Conservation (phyloP, 2,888 invertebrate genomes). For the Aspidiotus rigidus region DNA sequence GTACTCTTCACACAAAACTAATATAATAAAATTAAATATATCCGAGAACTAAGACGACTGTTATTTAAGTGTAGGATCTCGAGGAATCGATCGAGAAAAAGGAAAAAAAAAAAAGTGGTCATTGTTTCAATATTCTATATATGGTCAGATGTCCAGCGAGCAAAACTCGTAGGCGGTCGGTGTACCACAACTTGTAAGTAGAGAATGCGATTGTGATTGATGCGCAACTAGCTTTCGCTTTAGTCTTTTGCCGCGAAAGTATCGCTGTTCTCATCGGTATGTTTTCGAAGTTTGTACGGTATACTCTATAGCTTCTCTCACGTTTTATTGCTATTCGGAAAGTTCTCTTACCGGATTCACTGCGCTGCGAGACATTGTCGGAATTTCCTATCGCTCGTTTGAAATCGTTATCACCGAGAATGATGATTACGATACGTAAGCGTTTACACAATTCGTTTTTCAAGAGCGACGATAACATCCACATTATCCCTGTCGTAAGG, state of each 20-base stretch:
- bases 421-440: neutral
- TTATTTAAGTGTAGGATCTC: conserved; percentile 31
- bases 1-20: conserved; percentile 29
- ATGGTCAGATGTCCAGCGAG: conserved; percentile 30
- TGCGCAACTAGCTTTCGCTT: conserved; percentile 31
- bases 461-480: too few species aligned
- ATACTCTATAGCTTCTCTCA: conserved; percentile 3
- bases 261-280: conserved; percentile 30
- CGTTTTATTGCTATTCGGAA: conserved; percentile 10
- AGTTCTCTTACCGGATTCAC: conserved; percentile 1
- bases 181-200: conserved; percentile 30
- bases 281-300: conserved; percentile 12
- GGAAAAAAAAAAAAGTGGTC: conserved; percentile 9
- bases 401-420: neutral
- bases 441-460: too few species aligned
- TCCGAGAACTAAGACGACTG: conserved; percentile 14
- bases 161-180: conserved; percentile 30
- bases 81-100: conserved; percentile 21
- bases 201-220: conserved; percentile 33
- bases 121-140: conserved; percentile 32
- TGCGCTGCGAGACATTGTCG: conserved; percentile 2
- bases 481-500: too few species aligned
- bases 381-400: conserved; percentile 1
- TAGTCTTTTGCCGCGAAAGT: conserved; percentile 31
- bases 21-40: conserved; percentile 30